A percentile compares a stretch with the other conserved stretches of the same genome.
Evolutionary conservation across 2,888 invertebrate species (phyloP).

Genomic region (Tetheella fluctuosa): DNA sequence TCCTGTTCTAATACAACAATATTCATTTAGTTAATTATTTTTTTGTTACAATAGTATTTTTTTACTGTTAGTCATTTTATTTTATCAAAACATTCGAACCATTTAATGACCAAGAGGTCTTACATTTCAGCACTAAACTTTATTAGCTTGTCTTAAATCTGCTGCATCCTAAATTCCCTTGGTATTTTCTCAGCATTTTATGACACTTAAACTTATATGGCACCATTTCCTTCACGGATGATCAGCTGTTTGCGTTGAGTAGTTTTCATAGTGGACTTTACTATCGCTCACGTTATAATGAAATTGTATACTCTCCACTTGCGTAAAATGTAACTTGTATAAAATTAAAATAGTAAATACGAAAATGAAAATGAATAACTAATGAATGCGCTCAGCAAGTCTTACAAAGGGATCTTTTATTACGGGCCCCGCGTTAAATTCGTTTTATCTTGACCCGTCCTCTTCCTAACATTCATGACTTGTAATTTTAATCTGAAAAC

Average conservation of each 20-base stretch:
- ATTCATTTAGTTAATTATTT: no score
- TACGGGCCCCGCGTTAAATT: conserved; percentile 47
- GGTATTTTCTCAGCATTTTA: conserved; percentile 13
- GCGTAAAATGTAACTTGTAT: conserved; percentile 51
- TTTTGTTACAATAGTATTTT: no score
- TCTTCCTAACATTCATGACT: conserved; percentile 35
- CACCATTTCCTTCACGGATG: conserved; percentile 12
- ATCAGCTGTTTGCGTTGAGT: conserved; percentile 33
- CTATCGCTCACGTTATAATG: conserved; percentile 34
- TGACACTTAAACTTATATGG: conserved; percentile 21
- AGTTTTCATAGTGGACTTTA: conserved; percentile 32
- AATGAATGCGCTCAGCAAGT: conserved; percentile 71
- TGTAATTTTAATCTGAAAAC: conserved; percentile 50
- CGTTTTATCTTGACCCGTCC: conserved; percentile 48
- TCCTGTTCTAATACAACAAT: no score
- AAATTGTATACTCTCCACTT: conserved; percentile 24
- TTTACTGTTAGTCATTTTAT: no score
- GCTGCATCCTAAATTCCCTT: conserved; percentile 5
- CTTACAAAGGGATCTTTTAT: conserved; percentile 66
- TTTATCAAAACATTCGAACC: no score
- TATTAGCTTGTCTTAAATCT: conserved; percentile 1
- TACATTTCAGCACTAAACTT: neutral
- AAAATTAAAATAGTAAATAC: conserved; percentile 64
- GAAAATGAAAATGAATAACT: conserved; percentile 76
- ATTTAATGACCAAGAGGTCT: neutral